phyloP scores from a whole-genome alignment of 2,888 invertebrate genomes.

The Calephelis perditalis region DNA sequence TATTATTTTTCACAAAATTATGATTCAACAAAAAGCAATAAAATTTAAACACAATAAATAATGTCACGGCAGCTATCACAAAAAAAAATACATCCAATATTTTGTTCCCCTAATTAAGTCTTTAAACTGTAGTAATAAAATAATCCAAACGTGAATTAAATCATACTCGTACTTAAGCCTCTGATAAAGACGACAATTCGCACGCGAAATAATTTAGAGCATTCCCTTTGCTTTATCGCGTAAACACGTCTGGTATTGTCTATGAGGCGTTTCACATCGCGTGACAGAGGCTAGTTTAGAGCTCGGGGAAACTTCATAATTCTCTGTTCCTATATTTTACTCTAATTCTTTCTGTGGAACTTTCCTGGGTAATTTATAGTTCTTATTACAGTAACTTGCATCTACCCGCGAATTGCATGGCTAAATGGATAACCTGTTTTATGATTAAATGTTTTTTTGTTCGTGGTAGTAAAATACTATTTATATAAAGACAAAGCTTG shows the following conservation, averaged over 20 bases:
- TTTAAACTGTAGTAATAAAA: slow-evolving; percentile 8
- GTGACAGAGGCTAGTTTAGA: slow-evolving; percentile 53
- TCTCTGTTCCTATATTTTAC: slow-evolving; percentile 42
- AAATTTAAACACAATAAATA: too few species aligned
- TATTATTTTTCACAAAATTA: too few species aligned
- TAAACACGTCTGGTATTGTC: slow-evolving; percentile 60
- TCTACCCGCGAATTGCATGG: too few species aligned
- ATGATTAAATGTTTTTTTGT: too few species aligned
- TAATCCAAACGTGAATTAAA: background rate
- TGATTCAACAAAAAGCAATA: too few species aligned
- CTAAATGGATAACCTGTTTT: too few species aligned
- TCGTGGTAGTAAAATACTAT: too few species aligned
- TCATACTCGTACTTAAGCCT: background rate
- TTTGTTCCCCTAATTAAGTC: background rate
- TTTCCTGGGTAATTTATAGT: slow-evolving; percentile 22
- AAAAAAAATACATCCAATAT: too few species aligned
- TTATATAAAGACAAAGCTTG: too few species aligned
- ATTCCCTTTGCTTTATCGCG: slow-evolving; percentile 56
- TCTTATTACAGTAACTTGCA: slow-evolving; percentile 3
- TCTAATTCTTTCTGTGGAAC: slow-evolving; percentile 38
- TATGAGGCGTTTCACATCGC: slow-evolving; percentile 52
- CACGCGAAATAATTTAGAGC: slow-evolving; percentile 56
- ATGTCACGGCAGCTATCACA: too few species aligned
- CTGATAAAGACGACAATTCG: slow-evolving; percentile 6
- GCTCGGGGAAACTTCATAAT: slow-evolving; percentile 56